Conservation (phyloP, 2,888 invertebrate species). For the Poecilus cupreus region DNA sequence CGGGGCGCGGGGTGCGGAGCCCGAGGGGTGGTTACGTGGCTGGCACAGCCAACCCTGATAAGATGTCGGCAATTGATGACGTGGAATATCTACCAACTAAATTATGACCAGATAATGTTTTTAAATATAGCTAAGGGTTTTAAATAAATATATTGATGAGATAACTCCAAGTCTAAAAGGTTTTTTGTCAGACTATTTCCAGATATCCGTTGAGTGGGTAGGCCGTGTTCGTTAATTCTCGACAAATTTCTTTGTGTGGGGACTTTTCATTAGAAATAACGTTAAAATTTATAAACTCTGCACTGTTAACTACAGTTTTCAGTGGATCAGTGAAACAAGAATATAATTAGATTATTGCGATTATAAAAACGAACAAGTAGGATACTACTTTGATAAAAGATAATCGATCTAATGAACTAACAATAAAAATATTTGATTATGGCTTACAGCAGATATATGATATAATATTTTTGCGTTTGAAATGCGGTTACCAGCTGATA, state of each 20-base stretch:
- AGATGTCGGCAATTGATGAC: constrained; percentile 47
- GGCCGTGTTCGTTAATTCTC: background rate
- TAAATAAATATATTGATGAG: constrained; percentile 45
- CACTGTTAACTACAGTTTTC: no score
- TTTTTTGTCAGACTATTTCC: background rate
- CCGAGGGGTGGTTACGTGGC: constrained; percentile 59
- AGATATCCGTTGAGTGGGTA: constrained; percentile 12
- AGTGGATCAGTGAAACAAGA: no score
- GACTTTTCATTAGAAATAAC: no score
- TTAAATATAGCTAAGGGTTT: constrained; percentile 43
- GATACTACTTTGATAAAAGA: no score
- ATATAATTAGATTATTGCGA: no score
- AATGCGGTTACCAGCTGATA: no score
- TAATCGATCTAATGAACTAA: no score
- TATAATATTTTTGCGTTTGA: no score
- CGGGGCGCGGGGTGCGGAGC: background rate
- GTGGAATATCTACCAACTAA: constrained; percentile 48
- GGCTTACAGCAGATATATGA: no score
- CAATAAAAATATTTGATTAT: no score
- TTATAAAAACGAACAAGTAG: no score
- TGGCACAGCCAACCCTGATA: constrained; percentile 40
- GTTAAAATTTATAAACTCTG: no score
- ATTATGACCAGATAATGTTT: constrained; percentile 41
- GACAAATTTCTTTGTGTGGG: background rate
- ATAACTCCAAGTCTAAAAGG: constrained; percentile 21